A percentile compares a stretch with the other conserved stretches of the same genome.
phyloP scores from a whole-genome alignment of 2,888 invertebrate species.

The Drosophila vallismaia region DNA sequence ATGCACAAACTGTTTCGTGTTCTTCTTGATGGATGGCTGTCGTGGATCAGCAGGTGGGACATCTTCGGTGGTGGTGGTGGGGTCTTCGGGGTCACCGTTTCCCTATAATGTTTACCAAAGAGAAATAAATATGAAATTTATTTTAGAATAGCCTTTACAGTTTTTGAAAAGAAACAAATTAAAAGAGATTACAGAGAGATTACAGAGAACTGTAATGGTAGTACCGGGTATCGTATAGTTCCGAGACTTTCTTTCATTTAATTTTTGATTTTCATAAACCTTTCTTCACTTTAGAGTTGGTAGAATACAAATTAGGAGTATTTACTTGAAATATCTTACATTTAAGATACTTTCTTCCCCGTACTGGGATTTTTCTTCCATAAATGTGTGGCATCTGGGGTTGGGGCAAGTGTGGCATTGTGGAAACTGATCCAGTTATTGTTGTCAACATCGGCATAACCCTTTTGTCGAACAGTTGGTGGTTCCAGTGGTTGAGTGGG shows the following conservation, averaged over 20 bases:
- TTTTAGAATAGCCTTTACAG: too few species aligned
- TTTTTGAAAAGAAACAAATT: too few species aligned
- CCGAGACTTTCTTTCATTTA: too few species aligned
- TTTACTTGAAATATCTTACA: too few species aligned
- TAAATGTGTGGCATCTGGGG: neutral
- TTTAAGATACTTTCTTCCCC: too few species aligned
- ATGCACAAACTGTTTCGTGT: constrained; percentile 53
- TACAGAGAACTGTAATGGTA: too few species aligned
- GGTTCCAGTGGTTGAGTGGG: constrained; percentile 8
- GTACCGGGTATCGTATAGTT: too few species aligned
- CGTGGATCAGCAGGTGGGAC: constrained; percentile 30
- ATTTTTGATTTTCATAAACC: too few species aligned
- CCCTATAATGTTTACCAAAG: neutral
- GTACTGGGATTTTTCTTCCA: too few species aligned
- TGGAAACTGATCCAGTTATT: constrained; percentile 16
- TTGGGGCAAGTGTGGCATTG: neutral
- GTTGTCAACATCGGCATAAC: constrained; percentile 71
- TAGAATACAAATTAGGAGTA: too few species aligned
- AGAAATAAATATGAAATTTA: neutral
- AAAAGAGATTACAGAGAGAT: too few species aligned
- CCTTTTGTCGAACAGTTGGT: constrained; percentile 59
- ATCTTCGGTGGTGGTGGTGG: neutral
- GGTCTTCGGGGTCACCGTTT: neutral
- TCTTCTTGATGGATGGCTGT: constrained; percentile 22
- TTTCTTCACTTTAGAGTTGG: too few species aligned